Conservation (phyloP, 2,888 invertebrate genomes). For the Athalia rosae region DNA sequence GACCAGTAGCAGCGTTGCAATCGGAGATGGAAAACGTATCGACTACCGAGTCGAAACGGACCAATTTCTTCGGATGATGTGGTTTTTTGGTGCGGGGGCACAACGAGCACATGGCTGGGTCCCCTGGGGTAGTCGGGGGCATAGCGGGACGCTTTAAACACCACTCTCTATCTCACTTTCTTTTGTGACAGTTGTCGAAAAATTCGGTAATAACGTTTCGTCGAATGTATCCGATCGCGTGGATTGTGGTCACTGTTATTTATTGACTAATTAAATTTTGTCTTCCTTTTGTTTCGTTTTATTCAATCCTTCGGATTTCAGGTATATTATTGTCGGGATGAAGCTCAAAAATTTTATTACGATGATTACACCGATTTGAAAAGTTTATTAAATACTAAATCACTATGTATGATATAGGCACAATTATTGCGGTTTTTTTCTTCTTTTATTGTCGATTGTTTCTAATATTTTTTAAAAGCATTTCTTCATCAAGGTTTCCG, state of each 20-base stretch:
- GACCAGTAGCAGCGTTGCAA: slow-evolving; percentile 67
- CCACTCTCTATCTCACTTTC: slow-evolving; percentile 34
- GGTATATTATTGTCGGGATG: slow-evolving; percentile 4
- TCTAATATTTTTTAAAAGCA: background rate
- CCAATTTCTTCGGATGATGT: slow-evolving; percentile 76
- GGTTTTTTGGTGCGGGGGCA: slow-evolving; percentile 77
- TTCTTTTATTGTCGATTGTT: slow-evolving; percentile 4
- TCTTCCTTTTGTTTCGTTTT: background rate
- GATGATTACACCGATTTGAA: background rate
- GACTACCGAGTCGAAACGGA: slow-evolving; percentile 79
- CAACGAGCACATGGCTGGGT: slow-evolving; percentile 78
- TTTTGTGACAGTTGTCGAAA: background rate
- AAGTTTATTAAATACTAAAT: background rate
- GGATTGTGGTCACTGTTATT: too few species aligned
- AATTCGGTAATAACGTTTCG: too few species aligned
- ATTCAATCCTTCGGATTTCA: background rate
- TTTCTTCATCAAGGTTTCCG: background rate
- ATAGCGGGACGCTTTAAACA: slow-evolving; percentile 65
- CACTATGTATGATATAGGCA: background rate
- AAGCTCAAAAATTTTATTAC: too few species aligned
- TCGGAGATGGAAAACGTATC: slow-evolving; percentile 80
- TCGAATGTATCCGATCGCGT: too few species aligned
- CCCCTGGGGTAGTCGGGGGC: slow-evolving; percentile 73
- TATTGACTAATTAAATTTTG: background rate
- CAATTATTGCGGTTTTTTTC: background rate